phyloP scores from a whole-genome alignment of 2,888 invertebrate species.

The Pristionchus mayeri region DNA sequence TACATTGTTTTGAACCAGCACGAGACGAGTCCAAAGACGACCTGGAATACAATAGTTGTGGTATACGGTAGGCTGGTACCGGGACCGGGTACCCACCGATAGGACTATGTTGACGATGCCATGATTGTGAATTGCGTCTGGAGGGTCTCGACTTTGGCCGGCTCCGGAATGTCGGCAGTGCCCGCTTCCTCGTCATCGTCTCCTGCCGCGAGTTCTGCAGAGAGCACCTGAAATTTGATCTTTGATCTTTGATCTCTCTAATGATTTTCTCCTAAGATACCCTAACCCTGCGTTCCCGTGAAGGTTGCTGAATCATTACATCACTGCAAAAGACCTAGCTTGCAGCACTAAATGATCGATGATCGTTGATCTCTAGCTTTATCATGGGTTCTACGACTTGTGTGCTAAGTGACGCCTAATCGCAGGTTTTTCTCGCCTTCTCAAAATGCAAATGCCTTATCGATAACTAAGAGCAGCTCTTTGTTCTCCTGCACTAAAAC shows the following conservation, averaged over 20 bases:
- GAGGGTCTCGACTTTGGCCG: not conserved
- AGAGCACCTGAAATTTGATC: not conserved
- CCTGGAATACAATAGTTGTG: not conserved
- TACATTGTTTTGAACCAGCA: not conserved
- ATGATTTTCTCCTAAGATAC: too few species aligned
- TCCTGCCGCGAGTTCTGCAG: not conserved
- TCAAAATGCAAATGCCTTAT: too few species aligned
- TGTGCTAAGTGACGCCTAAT: too few species aligned
- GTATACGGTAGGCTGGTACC: not conserved
- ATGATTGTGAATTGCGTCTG: not conserved
- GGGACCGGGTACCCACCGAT: not conserved
- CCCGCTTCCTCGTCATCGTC: not conserved
- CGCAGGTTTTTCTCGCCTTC: too few species aligned
- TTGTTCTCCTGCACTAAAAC: too few species aligned
- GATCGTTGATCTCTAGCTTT: not conserved
- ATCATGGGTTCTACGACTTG: too few species aligned
- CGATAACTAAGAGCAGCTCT: too few species aligned
- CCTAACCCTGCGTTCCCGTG: too few species aligned
- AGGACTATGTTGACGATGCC: not conserved
- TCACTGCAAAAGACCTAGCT: too few species aligned
- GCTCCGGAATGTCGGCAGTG: not conserved
- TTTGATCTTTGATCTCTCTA: too few species aligned
- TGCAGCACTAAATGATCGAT: too few species aligned
- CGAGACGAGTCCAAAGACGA: not conserved
- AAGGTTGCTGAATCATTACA: too few species aligned